A percentile compares a stretch with the other conserved stretches of the same genome.
phyloP scores from a whole-genome alignment of 1,140 invertebrate genomes.

The Meloidogyne exigua region DNA sequence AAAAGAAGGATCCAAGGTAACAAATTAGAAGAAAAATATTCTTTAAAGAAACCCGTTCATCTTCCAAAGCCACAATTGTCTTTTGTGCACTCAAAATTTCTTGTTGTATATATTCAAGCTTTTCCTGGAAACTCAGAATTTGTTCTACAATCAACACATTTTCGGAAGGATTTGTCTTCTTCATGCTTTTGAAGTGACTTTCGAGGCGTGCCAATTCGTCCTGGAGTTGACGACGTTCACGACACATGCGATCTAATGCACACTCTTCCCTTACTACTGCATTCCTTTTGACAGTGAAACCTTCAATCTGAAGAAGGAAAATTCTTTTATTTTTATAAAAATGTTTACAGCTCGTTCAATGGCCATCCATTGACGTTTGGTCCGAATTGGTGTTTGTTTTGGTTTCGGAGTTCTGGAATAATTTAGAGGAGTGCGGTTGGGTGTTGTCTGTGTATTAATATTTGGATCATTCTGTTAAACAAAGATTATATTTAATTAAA shows the following conservation, averaged over 20 bases:
- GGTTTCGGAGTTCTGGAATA: background rate
- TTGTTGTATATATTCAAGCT: slow-evolving; percentile 3
- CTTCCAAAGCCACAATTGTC: background rate
- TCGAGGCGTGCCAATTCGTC: background rate
- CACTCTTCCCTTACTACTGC: background rate
- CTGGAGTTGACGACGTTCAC: background rate
- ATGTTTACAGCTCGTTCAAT: background rate
- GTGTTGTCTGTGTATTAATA: no score
- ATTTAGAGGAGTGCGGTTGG: background rate
- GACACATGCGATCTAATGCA: background rate
- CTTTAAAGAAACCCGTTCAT: background rate
- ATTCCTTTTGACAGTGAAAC: background rate
- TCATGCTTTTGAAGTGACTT: background rate
- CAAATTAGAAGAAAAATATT: no score
- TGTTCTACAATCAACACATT: background rate
- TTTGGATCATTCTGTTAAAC: background rate
- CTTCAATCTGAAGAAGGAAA: background rate
- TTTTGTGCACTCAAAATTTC: slow-evolving; percentile 5
- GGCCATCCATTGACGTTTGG: slow-evolving; percentile 2
- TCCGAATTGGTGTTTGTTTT: background rate
- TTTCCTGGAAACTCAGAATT: background rate
- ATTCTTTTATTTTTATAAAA: background rate
- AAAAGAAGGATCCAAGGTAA: no score
- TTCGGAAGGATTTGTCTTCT: background rate
- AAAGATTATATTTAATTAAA: no score